A percentile compares a stretch with the other conserved stretches of the same genome.
Conservation (phyloP, 2,113 vertebrate species). For the Triplophysa siluroides region DNA sequence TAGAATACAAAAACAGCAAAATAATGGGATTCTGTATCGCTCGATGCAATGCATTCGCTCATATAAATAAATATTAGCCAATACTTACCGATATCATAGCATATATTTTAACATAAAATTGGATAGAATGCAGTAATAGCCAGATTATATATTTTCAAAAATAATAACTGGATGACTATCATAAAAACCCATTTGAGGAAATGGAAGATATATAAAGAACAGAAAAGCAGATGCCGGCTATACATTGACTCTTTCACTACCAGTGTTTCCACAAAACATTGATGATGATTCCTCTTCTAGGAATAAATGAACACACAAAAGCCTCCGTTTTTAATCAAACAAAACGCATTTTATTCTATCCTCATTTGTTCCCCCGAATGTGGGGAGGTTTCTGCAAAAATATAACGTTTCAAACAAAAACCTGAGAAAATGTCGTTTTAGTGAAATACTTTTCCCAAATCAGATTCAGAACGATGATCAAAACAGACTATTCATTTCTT, state of each 20-base stretch:
- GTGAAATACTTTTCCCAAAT: too few relatives aligned
- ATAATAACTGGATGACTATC: background rate
- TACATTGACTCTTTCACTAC: background rate
- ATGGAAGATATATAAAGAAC: background rate
- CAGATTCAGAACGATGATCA: too few relatives aligned
- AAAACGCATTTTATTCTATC: background rate
- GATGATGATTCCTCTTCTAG: too few relatives aligned
- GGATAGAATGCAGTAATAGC: background rate
- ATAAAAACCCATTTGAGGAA: background rate
- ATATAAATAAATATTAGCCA: too few relatives aligned
- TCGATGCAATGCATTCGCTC: background rate
- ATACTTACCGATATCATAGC: too few relatives aligned
- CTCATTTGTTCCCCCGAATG: too few relatives aligned
- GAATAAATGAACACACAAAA: too few relatives aligned
- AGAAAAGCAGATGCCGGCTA: constrained; percentile 8
- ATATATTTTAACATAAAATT: too few relatives aligned
- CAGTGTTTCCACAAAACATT: background rate
- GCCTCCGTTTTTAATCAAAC: background rate
- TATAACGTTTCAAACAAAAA: too few relatives aligned
- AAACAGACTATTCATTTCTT: too few relatives aligned
- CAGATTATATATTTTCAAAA: background rate
- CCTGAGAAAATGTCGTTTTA: too few relatives aligned
- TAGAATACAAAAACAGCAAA: background rate
- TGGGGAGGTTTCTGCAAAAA: too few relatives aligned
- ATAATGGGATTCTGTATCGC: background rate